These are phyloP conservation scores for Aleiodes testaceus DNA, from an alignment of 2,888 invertebrate genomes.

Conservation along the genomic window DNA sequence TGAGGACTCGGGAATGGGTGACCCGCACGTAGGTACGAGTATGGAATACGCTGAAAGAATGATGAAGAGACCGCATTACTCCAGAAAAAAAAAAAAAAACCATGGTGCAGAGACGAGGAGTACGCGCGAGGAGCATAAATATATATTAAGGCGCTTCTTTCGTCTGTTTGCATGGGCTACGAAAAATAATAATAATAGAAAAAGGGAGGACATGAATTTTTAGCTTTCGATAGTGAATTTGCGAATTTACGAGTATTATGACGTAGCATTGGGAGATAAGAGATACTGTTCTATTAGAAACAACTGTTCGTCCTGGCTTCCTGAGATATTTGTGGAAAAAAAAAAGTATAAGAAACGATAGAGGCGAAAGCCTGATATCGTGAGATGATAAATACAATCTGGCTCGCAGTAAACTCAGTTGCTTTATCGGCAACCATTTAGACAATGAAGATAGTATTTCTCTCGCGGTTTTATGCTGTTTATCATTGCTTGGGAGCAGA, in stretches of 20 bases:
- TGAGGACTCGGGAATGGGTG: constrained; percentile 50
- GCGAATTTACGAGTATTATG: neutral
- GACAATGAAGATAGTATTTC: constrained; percentile 70
- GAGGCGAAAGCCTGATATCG: constrained; percentile 49
- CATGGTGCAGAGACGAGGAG: neutral
- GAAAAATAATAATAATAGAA: neutral
- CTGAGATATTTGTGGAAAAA: too few relatives aligned
- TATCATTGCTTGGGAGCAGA: constrained; percentile 56
- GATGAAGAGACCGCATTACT: constrained; percentile 60
- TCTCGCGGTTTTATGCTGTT: constrained; percentile 65
- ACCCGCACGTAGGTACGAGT: constrained; percentile 57
- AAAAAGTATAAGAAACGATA: neutral
- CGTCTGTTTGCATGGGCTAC: constrained; percentile 7
- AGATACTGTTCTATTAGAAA: constrained; percentile 37
- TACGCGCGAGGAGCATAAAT: constrained; percentile 23
- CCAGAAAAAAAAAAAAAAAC: constrained; percentile 21
- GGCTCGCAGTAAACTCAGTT: constrained; percentile 64
- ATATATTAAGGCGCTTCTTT: constrained; percentile 30
- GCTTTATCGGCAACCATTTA: constrained; percentile 69
- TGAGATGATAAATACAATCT: constrained; percentile 69
- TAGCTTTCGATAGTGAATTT: neutral
- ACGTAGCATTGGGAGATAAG: constrained; percentile 27
- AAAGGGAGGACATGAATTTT: neutral
- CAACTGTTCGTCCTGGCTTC: constrained; percentile 6
- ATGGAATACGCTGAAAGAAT: constrained; percentile 64